phyloP scores from a whole-genome alignment of 2,888 invertebrate species.

The Drosophila nr. medialis region DNA sequence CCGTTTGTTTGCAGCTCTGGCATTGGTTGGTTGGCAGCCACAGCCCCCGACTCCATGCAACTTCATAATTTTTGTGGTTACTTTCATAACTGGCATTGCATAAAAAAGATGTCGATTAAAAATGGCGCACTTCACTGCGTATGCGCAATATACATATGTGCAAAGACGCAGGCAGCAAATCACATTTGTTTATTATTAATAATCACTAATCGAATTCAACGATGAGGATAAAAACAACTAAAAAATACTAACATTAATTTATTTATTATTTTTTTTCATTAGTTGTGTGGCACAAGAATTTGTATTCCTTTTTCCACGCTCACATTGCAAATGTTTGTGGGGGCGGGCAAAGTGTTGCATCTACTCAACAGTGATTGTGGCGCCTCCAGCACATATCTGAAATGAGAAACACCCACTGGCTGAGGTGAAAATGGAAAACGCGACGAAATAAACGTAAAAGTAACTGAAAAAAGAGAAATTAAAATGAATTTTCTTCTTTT shows the following conservation, averaged over 20 bases:
- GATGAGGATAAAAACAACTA: not conserved
- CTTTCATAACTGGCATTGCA: conserved; percentile 47
- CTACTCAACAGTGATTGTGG: conserved; percentile 1
- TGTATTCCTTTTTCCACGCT: not conserved
- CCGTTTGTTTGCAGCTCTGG: conserved; percentile 23
- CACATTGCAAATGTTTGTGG: not conserved
- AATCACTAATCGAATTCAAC: not conserved
- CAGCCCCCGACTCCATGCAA: conserved; percentile 19
- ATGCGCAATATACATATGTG: conserved; percentile 52
- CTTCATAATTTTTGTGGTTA: conserved; percentile 71
- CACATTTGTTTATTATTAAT: not conserved
- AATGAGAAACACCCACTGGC: conserved; percentile 8
- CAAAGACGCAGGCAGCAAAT: not conserved
- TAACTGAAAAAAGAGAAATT: conserved; percentile 48
- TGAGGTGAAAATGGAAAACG: conserved; percentile 45
- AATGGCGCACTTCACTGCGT: conserved; percentile 53
- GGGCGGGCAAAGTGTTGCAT: not conserved
- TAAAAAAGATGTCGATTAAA: conserved; percentile 22
- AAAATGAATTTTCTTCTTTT: conserved; percentile 75
- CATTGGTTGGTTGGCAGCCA: conserved; percentile 53
- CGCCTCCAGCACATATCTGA: not conserved
- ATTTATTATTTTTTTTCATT: not conserved
- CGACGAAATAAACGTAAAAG: conserved; percentile 39
- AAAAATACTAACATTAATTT: not conserved
- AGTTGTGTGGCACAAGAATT: not conserved